Percentiles rank a stretch among this genome's conserved stretches.
Evolutionary conservation across 2,888 invertebrate genomes (phyloP).

Genomic region (Hipparchia semele): DNA sequence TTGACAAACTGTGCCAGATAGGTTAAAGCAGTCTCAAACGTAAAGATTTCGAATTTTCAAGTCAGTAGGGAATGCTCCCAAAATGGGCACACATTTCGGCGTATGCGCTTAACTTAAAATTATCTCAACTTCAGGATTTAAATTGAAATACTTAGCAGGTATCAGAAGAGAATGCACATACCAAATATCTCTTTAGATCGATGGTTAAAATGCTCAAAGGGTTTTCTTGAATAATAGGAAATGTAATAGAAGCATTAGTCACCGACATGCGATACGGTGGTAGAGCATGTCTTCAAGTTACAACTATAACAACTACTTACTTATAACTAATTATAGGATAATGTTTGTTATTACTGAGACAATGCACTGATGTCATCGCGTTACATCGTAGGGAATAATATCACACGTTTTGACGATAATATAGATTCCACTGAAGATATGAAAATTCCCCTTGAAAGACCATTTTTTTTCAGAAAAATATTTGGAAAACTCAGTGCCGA

Average conservation of each 20-base stretch:
- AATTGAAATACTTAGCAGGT: no score
- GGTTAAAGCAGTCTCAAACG: no score
- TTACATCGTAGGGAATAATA: not conserved
- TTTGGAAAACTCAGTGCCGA: no score
- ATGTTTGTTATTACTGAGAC: slow-evolving; percentile 33
- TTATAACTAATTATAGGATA: slow-evolving; percentile 19
- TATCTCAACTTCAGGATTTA: no score
- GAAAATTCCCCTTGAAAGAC: no score
- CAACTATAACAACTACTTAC: slow-evolving; percentile 6
- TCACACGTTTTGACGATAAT: not conserved
- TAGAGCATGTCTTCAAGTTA: not conserved
- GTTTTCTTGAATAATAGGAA: not conserved
- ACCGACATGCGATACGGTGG: not conserved
- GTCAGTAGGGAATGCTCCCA: no score
- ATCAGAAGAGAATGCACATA: not conserved
- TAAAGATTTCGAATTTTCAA: no score
- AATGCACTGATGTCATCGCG: slow-evolving; percentile 36
- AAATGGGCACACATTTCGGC: no score
- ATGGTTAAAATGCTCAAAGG: no score
- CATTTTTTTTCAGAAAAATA: no score
- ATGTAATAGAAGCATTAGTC: slow-evolving; percentile 8
- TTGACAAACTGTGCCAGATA: no score
- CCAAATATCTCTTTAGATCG: not conserved
- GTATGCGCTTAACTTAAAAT: no score
- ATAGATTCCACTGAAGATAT: not conserved